Percentiles rank a stretch among this genome's conserved stretches.
phyloP scores from a whole-genome alignment of 2,113 vertebrate species.

The Hippocampus zosterae region DNA sequence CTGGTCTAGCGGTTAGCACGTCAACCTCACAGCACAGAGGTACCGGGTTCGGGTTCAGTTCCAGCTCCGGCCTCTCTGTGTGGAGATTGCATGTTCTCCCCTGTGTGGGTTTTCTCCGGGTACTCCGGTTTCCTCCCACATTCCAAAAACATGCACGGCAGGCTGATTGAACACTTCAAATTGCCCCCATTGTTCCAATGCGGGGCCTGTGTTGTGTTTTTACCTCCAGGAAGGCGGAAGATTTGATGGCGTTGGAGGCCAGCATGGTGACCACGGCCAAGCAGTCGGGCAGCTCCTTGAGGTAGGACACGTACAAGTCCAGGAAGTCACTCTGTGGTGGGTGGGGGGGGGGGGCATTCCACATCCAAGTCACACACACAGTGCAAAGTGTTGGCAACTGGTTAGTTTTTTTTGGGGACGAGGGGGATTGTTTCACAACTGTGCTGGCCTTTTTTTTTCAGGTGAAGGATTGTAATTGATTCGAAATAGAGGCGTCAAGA shows the following conservation, averaged over 20 bases:
- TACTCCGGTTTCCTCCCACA: no score
- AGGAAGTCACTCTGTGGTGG: slow-evolving; percentile 86
- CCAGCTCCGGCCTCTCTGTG: no score
- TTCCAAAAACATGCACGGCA: no score
- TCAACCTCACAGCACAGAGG: no score
- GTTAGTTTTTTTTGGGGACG: background rate
- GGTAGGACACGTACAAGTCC: slow-evolving; percentile 90
- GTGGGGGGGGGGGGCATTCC: background rate
- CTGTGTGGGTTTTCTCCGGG: no score
- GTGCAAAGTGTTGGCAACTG: background rate
- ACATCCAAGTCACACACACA: background rate
- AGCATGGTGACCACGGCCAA: slow-evolving; percentile 82
- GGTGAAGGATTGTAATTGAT: slow-evolving; percentile 18
- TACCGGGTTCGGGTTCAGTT: no score
- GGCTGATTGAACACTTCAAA: no score
- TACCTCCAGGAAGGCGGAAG: slow-evolving; percentile 66
- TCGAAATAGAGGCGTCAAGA: slow-evolving; percentile 12
- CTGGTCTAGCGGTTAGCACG: no score
- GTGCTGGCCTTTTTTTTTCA: slow-evolving; percentile 27
- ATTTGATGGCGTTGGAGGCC: slow-evolving; percentile 52
- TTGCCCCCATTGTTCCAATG: no score
- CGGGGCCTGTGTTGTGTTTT: background rate
- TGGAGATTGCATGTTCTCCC: no score
- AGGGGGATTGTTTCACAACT: background rate
- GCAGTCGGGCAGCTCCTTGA: slow-evolving; percentile 93